These are phyloP conservation scores for Schizopygopsis malacanthus DNA, from an alignment of 2,797 vertebrate species.

Conservation along the genomic window DNA sequence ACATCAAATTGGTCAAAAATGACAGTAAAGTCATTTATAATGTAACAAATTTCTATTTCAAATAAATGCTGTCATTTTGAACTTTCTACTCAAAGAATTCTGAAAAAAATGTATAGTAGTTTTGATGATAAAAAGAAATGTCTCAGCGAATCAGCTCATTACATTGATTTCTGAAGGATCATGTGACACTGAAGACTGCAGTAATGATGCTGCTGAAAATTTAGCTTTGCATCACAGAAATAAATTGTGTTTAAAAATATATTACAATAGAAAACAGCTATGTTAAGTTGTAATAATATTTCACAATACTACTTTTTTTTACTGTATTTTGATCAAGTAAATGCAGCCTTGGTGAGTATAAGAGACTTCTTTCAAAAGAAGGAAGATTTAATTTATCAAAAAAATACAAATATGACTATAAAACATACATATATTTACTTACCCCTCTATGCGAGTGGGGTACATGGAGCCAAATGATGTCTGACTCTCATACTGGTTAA, in stretches of 20 bases:
- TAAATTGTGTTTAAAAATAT: background rate
- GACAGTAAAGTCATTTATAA: background rate
- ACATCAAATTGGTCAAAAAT: background rate
- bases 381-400: no score
- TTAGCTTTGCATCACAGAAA: background rate
- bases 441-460: slow-evolving; percentile 93
- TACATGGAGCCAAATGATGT: slow-evolving; percentile 96
- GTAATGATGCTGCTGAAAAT: background rate
- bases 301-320: background rate
- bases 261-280: background rate
- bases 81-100: background rate
- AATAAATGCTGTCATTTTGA: background rate
- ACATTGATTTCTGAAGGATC: background rate
- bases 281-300: background rate
- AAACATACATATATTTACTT: slow-evolving; percentile 61
- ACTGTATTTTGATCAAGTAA: background rate
- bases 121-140: background rate
- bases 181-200: background rate
- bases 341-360: background rate
- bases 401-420: no score
- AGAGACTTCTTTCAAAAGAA: background rate
- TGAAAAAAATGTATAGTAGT: background rate
- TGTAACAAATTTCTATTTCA: background rate
- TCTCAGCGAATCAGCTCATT: background rate
- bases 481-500: slow-evolving; percentile 89